Evolutionary conservation across 2,888 invertebrate genomes (phyloP).

Genomic region (Clepsis dumicolana): DNA sequence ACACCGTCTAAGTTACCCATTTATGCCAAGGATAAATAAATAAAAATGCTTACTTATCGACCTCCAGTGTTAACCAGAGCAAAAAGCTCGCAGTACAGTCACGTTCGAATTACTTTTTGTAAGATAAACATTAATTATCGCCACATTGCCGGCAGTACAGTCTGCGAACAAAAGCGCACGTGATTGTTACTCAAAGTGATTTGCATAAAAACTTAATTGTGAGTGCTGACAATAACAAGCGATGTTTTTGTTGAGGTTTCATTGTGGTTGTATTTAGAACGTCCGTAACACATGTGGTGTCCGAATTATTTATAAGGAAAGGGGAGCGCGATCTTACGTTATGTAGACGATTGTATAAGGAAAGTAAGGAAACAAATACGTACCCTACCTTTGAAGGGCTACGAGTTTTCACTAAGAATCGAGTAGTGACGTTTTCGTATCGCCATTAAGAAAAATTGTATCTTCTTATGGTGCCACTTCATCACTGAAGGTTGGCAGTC

Average conservation of each 20-base stretch:
- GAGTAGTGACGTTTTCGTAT: too few species aligned
- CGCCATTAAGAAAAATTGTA: too few species aligned
- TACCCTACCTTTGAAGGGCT: too few species aligned
- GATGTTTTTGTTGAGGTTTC: slow-evolving; percentile 39
- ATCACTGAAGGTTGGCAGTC: too few species aligned
- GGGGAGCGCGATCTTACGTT: not conserved
- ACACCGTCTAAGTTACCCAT: too few species aligned
- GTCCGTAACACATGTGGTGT: slow-evolving; percentile 5
- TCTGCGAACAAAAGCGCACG: slow-evolving; percentile 48
- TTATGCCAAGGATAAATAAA: not conserved
- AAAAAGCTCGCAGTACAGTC: slow-evolving; percentile 41
- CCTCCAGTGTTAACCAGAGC: slow-evolving; percentile 38
- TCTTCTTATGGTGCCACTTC: too few species aligned
- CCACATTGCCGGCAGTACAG: slow-evolving; percentile 44
- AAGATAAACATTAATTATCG: slow-evolving; percentile 52
- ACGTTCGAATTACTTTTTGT: slow-evolving; percentile 48
- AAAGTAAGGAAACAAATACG: too few species aligned
- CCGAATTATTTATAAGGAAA: not conserved
- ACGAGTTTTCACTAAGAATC: too few species aligned
- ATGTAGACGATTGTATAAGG: not conserved
- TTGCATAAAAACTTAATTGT: slow-evolving; percentile 54
- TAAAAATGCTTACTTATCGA: slow-evolving; percentile 1
- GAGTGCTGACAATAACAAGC: slow-evolving; percentile 48
- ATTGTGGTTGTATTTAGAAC: slow-evolving; percentile 35
- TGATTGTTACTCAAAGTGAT: slow-evolving; percentile 50